A percentile compares a stretch with the other conserved stretches of the same genome.
phyloP scores from a whole-genome alignment of 2,113 vertebrate genomes.

The Lonchura striata region DNA sequence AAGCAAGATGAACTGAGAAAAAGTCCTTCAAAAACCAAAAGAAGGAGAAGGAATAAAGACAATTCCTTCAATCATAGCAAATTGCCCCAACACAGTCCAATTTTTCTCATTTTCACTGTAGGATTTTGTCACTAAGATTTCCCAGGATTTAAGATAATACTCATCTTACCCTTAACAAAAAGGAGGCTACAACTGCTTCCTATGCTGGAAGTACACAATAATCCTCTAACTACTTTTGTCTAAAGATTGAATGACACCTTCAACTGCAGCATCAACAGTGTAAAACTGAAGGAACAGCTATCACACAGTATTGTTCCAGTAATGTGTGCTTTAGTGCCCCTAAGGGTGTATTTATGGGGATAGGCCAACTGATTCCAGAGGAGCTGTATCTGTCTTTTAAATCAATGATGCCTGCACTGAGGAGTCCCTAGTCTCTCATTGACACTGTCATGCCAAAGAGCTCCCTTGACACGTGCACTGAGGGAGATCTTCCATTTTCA shows the following conservation, averaged over 20 bases:
- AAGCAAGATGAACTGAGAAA: background rate
- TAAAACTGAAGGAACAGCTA: background rate
- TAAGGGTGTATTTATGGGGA: background rate
- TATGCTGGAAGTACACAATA: background rate
- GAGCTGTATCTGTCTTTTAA: background rate
- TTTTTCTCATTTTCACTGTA: background rate
- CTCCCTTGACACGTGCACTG: background rate
- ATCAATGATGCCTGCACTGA: background rate
- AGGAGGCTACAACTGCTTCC: background rate
- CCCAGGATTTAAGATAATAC: background rate
- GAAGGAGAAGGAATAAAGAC: rapidly evolving
- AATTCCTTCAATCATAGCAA: background rate
- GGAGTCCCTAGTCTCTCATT: background rate
- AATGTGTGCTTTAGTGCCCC: background rate
- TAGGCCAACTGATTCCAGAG: background rate
- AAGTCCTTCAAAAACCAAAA: background rate
- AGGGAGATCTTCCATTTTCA: background rate
- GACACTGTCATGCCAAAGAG: background rate
- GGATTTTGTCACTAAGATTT: background rate
- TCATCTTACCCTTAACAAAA: background rate
- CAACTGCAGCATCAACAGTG: background rate
- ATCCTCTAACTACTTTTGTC: background rate
- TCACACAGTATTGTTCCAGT: background rate
- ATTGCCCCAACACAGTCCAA: background rate
- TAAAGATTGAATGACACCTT: constrained; percentile 11